phyloP scores from a whole-genome alignment of 1,140 invertebrate genomes.

The Lordiphosa stackelbergi region DNA sequence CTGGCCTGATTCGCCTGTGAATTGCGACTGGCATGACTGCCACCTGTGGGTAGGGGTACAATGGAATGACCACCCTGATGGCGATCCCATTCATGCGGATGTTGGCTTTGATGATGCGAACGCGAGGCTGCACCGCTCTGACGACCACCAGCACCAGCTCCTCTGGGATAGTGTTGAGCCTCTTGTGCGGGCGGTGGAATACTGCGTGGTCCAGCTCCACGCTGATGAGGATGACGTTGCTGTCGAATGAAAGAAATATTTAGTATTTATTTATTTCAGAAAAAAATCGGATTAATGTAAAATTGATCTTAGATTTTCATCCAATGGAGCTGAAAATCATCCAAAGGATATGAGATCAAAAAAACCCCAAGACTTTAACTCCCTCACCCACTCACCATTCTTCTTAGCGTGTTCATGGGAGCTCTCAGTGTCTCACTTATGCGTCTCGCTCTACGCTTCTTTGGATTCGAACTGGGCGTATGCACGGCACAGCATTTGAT shows the following conservation, averaged over 20 bases:
- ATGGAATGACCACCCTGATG: constrained; percentile 65
- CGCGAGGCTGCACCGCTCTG: constrained; percentile 34
- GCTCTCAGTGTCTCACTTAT: constrained; percentile 91
- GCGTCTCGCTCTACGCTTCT: constrained; percentile 90
- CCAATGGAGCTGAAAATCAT: too few species aligned
- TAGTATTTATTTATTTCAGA: too few species aligned
- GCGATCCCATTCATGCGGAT: constrained; percentile 74
- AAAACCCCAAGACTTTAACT: too few species aligned
- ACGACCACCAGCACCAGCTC: constrained; percentile 32
- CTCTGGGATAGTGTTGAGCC: constrained; percentile 55
- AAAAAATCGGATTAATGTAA: too few species aligned
- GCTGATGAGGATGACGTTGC: constrained; percentile 78
- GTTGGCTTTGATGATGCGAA: constrained; percentile 44
- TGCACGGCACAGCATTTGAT: constrained; percentile 99
- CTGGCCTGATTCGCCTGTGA: constrained; percentile 58
- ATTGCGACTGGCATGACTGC: constrained; percentile 58
- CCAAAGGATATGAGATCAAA: too few species aligned
- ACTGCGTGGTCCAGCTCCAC: constrained; percentile 78
- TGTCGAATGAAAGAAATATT: constrained; percentile 49
- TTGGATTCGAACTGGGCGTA: constrained; percentile 98
- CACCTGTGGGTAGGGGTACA: constrained; percentile 62
- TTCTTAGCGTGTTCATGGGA: constrained; percentile 91
- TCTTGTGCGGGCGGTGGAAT: constrained; percentile 78
- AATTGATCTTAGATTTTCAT: too few species aligned
- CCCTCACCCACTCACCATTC: constrained; percentile 82